A percentile compares a stretch with the other conserved stretches of the same genome.
Conservation (phyloP, 2,888 invertebrate genomes). For the Anoplius nigerrimus region DNA sequence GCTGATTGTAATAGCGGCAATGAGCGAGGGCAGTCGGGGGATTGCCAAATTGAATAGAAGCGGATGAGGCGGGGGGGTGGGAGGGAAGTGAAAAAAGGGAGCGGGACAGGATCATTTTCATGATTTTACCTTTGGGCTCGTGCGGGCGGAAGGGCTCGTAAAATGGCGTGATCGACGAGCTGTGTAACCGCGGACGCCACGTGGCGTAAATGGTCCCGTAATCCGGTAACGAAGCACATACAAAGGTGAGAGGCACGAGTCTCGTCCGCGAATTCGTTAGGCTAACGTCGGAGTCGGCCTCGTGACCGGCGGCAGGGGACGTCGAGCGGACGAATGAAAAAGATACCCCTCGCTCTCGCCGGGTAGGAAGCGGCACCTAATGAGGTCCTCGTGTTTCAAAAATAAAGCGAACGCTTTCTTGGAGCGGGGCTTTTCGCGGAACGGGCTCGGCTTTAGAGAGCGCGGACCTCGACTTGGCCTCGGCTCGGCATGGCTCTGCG, state of each 20-base stretch:
- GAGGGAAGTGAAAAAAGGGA: conserved; percentile 5
- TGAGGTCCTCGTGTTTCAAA: conserved; percentile 16
- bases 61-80: neutral
- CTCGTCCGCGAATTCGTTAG: conserved; percentile 1
- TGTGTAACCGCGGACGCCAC: conserved; percentile 4
- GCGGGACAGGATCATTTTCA: conserved; percentile 30
- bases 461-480: too few relatives aligned
- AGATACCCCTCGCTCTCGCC: neutral
- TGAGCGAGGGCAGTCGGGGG: conserved; percentile 24
- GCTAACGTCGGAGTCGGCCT: conserved; percentile 12
- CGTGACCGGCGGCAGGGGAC: neutral
- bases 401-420: conserved; percentile 7
- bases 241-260: neutral
- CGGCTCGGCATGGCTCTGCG: too few relatives aligned
- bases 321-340: conserved; percentile 14
- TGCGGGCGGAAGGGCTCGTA: neutral
- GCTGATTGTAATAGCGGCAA: conserved; percentile 68
- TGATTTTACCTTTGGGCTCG: conserved; percentile 3
- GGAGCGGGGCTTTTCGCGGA: too few relatives aligned
- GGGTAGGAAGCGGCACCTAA: conserved; percentile 6
- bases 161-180: neutral
- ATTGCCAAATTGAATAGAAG: conserved; percentile 43
- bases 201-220: neutral
- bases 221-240: neutral
- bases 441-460: too few relatives aligned